These are phyloP conservation scores for Thymallus thymallus DNA, from an alignment of 2,113 vertebrate species.

Conservation along the genomic window DNA sequence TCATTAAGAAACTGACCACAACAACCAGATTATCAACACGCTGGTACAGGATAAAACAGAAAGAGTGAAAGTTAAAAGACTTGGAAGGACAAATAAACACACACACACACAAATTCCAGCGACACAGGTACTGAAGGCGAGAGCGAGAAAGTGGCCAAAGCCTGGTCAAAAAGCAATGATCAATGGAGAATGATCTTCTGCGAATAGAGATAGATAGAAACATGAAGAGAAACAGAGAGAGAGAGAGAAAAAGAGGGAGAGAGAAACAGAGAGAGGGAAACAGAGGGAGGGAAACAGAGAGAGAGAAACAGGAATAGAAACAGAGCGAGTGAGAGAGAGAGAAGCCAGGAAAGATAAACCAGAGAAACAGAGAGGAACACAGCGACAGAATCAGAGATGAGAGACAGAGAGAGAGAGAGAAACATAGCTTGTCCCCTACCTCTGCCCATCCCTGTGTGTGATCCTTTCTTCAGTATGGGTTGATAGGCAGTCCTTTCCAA, in stretches of 20 bases:
- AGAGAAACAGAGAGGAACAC: constrained; percentile 8
- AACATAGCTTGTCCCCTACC: constrained; percentile 49
- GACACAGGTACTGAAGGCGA: too few relatives aligned
- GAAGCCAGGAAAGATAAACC: not conserved
- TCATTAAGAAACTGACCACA: not conserved
- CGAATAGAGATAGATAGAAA: not conserved
- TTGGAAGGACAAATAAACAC: not conserved
- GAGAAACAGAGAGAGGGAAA: not conserved
- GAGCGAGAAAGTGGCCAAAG: not conserved
- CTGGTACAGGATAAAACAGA: too few relatives aligned
- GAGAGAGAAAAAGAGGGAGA: constrained; percentile 10
- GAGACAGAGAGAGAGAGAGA: constrained; percentile 4
- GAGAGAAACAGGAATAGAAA: constrained; percentile 6
- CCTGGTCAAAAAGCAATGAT: constrained; percentile 10
- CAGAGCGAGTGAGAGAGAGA: not conserved
- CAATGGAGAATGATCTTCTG: constrained; percentile 2
- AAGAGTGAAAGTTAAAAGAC: not conserved
- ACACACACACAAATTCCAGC: not conserved
- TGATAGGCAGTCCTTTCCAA: constrained; percentile 5
- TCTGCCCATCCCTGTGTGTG: constrained; percentile 38
- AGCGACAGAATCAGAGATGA: not conserved
- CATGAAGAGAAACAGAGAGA: not conserved
- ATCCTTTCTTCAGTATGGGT: constrained; percentile 4
- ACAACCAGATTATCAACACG: too few relatives aligned
- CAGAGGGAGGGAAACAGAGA: too few relatives aligned